Evolutionary conservation across 1,140 invertebrate species (phyloP), one percentile per base, ranked within the genome.

Genomic region (Macrotrachela quadricornifera): DNA sequence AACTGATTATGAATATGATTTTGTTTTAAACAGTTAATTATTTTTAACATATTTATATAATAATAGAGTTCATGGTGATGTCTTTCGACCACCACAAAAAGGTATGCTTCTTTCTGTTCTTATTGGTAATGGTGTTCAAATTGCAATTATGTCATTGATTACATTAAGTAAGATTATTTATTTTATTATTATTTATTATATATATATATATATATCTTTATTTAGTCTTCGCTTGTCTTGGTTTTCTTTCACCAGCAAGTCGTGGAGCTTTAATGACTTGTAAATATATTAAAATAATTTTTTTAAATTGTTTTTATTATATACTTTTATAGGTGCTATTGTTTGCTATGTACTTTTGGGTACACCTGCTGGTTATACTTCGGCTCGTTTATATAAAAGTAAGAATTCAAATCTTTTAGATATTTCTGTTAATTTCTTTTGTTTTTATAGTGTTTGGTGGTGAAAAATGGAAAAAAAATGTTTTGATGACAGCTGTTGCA

Each of bases 231-330:
- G 92, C 92, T 15, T 96, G 90, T 66, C 74, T 97, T 50, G 92
- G 92, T 46, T 97, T 97, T 70, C 72, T 97, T 16, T 95, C 88
- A 30, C 92, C 92, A 0, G 92, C 92, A 16, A 96, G 97, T 72
- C 79, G 92, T 65, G 92, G 92, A 14, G 85, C 91, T 10, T 67
- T 97, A 41, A 96, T 97, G 90, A 97, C 91, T 6, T 95, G 88
- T 71, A 82, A 87, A 15, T 78, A 94, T 75, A 82, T 91, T 53
- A 59, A 59, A 60, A 13, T 46, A 15, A 12, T 11, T 14, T n/a
- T 16, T 51, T 13, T 51, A 1, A 40, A 43, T 30, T 48, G 15
- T 4, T 17, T 21, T 12, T 1, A 49, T 12, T 50, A n/a, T n/a
- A 30, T 21, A 21, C 3, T 36, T 49, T 39, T 38, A 4, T n/a